Conservation (phyloP, 2,113 vertebrate genomes). For the Chaetura pelagica region DNA sequence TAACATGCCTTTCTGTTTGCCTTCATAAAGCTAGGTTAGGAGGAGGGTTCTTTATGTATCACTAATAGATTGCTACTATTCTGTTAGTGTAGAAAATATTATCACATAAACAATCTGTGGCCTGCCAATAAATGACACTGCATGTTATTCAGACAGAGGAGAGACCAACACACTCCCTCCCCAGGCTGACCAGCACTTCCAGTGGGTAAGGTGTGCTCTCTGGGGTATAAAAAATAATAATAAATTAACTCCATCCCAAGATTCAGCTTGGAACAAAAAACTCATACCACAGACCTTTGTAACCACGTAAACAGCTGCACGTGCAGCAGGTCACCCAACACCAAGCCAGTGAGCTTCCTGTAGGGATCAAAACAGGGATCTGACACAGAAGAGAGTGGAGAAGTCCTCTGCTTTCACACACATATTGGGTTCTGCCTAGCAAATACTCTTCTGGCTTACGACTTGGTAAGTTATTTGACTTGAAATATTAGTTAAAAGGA, state of each 20-base stretch:
- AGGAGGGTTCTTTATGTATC: not conserved
- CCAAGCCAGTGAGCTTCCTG: not conserved
- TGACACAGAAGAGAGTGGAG: not conserved
- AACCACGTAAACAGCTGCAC: fast-evolving
- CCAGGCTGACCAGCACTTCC: not conserved
- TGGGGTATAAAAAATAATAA: not conserved
- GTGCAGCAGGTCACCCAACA: not conserved
- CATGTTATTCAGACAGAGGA: not conserved
- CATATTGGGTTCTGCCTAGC: not conserved
- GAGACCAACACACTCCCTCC: not conserved
- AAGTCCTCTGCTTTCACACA: not conserved
- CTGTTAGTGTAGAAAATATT: not conserved
- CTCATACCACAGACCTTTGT: not conserved
- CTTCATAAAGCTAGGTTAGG: not conserved
- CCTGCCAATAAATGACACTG: not conserved
- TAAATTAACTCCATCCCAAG: not conserved
- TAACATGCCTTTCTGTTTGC: not conserved
- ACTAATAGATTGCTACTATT: not conserved
- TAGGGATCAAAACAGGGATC: not conserved
- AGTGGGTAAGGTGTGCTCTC: fast-evolving
- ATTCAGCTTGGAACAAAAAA: not conserved
- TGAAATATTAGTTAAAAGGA: not conserved
- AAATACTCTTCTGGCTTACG: not conserved
- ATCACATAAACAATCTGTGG: not conserved
- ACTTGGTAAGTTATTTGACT: not conserved